These are phyloP conservation scores for Amblyopsis rosae DNA, from an alignment of 2,113 vertebrate species.

Conservation along the genomic window DNA sequence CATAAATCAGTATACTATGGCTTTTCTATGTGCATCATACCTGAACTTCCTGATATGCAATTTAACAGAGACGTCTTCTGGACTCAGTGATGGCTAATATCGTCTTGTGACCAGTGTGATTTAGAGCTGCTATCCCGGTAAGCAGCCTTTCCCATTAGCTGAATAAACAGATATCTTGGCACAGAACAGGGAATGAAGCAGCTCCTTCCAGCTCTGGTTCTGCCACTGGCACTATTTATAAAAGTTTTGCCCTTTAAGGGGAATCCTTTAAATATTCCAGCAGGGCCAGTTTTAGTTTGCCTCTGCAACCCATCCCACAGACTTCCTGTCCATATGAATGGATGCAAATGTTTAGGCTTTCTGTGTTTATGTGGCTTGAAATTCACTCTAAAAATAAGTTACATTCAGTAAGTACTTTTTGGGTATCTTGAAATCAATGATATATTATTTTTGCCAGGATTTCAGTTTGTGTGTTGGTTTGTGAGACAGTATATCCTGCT, in stretches of 20 bases:
- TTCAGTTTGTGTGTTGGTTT: too few relatives aligned
- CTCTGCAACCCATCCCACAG: constrained; percentile 18
- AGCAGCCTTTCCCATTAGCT: constrained; percentile 54
- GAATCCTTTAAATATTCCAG: constrained; percentile 38
- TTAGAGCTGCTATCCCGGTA: constrained; percentile 39
- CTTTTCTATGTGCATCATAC: constrained; percentile 8
- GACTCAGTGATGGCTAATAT: constrained; percentile 17
- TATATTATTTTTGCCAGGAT: too few relatives aligned
- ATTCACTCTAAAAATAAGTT: too few relatives aligned
- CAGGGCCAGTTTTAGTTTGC: constrained; percentile 27
- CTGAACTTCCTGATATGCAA: constrained; percentile 14
- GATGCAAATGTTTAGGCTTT: background rate
- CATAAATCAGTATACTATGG: background rate
- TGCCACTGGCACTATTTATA: constrained; percentile 40
- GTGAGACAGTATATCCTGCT: too few relatives aligned
- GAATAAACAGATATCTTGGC: constrained; percentile 54
- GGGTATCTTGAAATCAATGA: too few relatives aligned
- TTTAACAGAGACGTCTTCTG: background rate
- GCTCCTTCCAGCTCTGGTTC: constrained; percentile 4
- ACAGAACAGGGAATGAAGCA: constrained; percentile 8
- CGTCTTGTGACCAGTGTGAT: constrained; percentile 47
- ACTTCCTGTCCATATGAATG: constrained; percentile 11
- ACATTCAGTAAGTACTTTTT: too few relatives aligned
- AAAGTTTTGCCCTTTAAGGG: constrained; percentile 30
- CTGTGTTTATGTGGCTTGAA: too few relatives aligned